Evolutionary conservation across 1,140 invertebrate genomes (phyloP), one percentile per base, ranked within the genome.

Genomic region (Acyrthosiphon pisum): DNA sequence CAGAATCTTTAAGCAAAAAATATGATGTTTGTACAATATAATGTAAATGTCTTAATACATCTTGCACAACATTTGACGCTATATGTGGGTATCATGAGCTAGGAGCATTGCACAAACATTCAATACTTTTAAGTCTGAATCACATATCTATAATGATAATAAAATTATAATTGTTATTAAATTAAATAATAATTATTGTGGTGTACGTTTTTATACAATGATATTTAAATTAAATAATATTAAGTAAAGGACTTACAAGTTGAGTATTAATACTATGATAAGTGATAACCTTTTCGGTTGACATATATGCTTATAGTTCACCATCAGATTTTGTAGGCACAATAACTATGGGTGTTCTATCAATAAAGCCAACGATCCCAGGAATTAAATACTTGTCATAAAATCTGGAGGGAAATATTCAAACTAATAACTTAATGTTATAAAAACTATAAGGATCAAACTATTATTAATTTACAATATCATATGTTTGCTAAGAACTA

Each of bases 221-320:
- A n/a, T n/a, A n/a, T n/a, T n/a, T n/a, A n/a, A n/a, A 35, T 37
- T 68, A 68, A 26, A 68, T 68, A 30, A 46, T 46, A 18, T 37
- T 81, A 81, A 81, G 9, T 30, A 30, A 83, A 84, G 4, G 6
- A 84, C 83, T 44, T 1, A 44, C 83, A 1, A 84, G 41, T 37
- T 84, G 83, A 26, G 83, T 84, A 44, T 84, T 84, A 44, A 84
- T 84, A 84, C 37, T 41, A 26, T 84, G 83, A 84, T 84, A 84
- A 22, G 11, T 84, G 83, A 84, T 84, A 84, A 22, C 83, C 83
- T 44, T 84, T 84, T 26, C 83, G 41, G 14, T 84, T 44, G 6
- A 84, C 23, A 84, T 84, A 44, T 26, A 84, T 44, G 83, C 44
- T 84, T 84, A 84, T 4, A 44, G 20, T 23, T 41, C 37, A 41